Evolutionary conservation across 2,888 invertebrate genomes (phyloP).

Genomic region (Stegophylla sp.): DNA sequence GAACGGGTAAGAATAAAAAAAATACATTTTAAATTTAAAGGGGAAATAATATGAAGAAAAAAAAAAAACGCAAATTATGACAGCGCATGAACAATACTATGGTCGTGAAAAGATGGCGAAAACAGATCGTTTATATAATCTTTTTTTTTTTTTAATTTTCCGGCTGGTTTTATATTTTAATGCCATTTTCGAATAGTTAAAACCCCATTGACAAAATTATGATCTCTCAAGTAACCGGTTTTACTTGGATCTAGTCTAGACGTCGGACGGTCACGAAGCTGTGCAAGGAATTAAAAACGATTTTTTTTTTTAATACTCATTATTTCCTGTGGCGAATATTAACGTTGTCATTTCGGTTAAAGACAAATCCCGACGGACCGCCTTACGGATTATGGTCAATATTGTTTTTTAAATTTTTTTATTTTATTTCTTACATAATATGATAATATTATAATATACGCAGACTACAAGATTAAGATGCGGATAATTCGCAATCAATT

Average conservation of each 20-base stretch:
- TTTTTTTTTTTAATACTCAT: background rate
- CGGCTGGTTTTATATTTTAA: constrained; percentile 14
- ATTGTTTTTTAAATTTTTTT: background rate
- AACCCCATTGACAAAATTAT: constrained; percentile 28
- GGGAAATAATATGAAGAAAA: background rate
- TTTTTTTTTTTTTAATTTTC: background rate
- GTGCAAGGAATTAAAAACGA: background rate
- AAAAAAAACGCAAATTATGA: constrained; percentile 30
- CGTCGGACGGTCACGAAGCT: background rate
- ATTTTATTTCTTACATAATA: background rate
- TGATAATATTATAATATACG: no score
- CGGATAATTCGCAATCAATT: background rate
- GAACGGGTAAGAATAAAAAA: background rate
- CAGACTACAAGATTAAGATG: no score
- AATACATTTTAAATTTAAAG: no score
- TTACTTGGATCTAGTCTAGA: constrained; percentile 19
- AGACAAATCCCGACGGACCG: background rate
- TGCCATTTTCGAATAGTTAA: constrained; percentile 5
- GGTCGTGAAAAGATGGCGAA: constrained; percentile 2
- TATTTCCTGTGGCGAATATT: background rate
- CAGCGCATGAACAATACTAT: constrained; percentile 17
- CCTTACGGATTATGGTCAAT: background rate
- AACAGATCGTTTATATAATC: background rate
- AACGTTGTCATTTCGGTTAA: background rate
- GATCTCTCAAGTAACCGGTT: constrained; percentile 23